Percentiles rank a stretch among this genome's conserved stretches.
phyloP scores from a whole-genome alignment of 2,888 invertebrate species.

The Doris montereyensis region DNA sequence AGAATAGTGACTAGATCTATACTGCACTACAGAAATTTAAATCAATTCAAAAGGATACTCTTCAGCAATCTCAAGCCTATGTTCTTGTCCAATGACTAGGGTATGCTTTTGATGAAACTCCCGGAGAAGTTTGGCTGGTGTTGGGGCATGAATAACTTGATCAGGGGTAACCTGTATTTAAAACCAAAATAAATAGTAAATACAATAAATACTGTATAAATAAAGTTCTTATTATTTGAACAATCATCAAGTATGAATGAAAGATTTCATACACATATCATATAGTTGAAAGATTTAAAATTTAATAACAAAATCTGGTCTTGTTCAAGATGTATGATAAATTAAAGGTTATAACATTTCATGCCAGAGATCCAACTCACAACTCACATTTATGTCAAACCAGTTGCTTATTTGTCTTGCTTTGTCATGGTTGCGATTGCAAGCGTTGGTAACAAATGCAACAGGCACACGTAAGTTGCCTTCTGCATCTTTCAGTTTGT shows the following conservation, averaged over 20 bases:
- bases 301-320: too few relatives aligned
- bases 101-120: slow-evolving; percentile 69
- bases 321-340: too few relatives aligned
- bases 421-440: slow-evolving; percentile 66
- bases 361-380: too few relatives aligned
- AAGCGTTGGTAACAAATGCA: slow-evolving; percentile 72
- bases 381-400: slow-evolving; percentile 67
- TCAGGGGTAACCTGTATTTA: slow-evolving; percentile 63
- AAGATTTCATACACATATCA: background rate
- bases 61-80: slow-evolving; percentile 67
- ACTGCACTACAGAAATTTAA: background rate
- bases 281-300: too few relatives aligned
- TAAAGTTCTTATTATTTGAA: background rate
- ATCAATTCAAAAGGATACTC: slow-evolving; percentile 69
- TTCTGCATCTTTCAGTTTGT: slow-evolving; percentile 61
- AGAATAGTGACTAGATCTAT: background rate
- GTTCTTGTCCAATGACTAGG: slow-evolving; percentile 71
- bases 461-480: slow-evolving; percentile 68
- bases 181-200: background rate
- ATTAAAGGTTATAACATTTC: too few relatives aligned
- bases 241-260: background rate
- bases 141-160: slow-evolving; percentile 71
- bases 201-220: background rate
- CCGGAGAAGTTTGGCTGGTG: slow-evolving; percentile 68
- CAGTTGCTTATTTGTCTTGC: slow-evolving; percentile 68